Conservation (phyloP, 2,888 invertebrate genomes). For the Tetanocera ferruginea region DNA sequence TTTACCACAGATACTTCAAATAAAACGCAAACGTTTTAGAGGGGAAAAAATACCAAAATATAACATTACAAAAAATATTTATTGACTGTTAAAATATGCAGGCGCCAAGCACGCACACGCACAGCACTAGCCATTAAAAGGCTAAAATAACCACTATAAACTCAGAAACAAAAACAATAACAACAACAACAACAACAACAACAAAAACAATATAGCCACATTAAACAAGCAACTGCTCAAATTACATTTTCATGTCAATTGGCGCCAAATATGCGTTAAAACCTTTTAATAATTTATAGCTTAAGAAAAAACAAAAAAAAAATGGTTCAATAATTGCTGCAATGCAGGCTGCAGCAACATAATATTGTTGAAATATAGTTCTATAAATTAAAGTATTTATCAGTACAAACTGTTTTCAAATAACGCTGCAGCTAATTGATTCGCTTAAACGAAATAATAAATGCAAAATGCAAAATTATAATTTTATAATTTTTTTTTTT, state of each 20-base stretch:
- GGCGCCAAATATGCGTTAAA: conserved; percentile 47
- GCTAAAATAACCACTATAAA: neutral
- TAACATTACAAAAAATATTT: conserved; percentile 19
- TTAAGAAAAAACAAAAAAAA: neutral
- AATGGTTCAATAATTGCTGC: neutral
- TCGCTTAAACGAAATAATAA: too few species aligned
- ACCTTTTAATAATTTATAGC: neutral
- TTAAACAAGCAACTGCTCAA: conserved; percentile 39
- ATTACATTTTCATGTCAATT: conserved; percentile 52
- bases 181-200: neutral
- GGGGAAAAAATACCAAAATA: neutral
- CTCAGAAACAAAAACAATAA: neutral
- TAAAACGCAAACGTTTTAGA: neutral
- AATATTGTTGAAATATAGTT: too few species aligned
- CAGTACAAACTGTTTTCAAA: too few species aligned
- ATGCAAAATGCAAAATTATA: too few species aligned
- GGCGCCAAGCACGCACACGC: neutral
- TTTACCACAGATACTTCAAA: neutral
- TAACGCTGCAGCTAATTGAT: too few species aligned
- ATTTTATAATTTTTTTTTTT: too few species aligned
- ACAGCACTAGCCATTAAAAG: neutral
- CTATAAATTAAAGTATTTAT: too few species aligned
- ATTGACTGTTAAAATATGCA: conserved; percentile 18
- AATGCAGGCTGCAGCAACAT: too few species aligned
- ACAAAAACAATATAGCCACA: neutral